Evolutionary conservation across 2,113 vertebrate species (phyloP).

Genomic region (Erpornis zantholeuca): DNA sequence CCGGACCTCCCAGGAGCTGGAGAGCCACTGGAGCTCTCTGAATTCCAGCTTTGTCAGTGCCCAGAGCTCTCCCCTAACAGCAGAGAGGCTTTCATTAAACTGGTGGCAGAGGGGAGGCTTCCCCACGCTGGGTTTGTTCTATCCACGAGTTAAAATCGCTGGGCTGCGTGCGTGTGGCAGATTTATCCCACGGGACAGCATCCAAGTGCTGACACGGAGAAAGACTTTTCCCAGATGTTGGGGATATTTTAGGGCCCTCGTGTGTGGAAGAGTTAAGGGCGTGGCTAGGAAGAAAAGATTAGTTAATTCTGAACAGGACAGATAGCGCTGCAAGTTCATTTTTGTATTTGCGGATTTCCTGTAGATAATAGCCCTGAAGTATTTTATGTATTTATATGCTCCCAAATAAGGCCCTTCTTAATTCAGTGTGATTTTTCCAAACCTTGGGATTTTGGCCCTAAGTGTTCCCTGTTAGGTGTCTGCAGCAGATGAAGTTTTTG

Average conservation of each 20-base stretch:
- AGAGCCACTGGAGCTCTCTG: neutral
- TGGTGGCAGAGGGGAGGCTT: neutral
- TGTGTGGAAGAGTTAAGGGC: neutral
- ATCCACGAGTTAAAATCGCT: neutral
- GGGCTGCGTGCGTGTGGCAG: neutral
- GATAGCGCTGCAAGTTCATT: neutral
- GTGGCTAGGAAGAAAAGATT: conserved; percentile 13
- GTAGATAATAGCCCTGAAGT: neutral
- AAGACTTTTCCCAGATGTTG: conserved; percentile 16
- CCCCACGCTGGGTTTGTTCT: neutral
- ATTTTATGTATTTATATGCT: neutral
- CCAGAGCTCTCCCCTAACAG: neutral
- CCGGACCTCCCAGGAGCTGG: conserved; percentile 38
- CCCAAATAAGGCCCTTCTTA: neutral
- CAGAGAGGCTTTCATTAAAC: neutral
- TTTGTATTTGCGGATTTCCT: neutral
- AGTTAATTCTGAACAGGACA: neutral
- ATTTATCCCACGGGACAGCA: neutral
- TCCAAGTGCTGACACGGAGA: conserved; percentile 51
- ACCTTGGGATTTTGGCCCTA: neutral
- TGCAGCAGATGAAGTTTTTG: neutral
- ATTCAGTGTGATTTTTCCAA: neutral
- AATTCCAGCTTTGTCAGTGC: neutral
- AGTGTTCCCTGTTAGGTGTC: neutral
- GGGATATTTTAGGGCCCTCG: neutral